Base-by-base conservation (phyloP, 64 coral and sea anemone genomes). In the Actinia equina region DNA sequence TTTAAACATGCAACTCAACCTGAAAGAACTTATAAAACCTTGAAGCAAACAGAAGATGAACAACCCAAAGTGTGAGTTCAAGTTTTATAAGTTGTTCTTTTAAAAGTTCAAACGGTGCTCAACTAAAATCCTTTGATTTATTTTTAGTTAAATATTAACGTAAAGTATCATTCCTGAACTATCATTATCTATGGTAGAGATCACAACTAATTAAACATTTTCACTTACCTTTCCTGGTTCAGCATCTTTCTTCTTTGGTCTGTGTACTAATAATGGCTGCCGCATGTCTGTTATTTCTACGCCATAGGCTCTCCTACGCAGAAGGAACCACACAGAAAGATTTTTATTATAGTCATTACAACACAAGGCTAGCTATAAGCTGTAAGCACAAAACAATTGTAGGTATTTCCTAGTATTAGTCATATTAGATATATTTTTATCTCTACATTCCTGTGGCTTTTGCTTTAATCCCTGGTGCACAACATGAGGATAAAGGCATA, bases 261-360 rank as follows among this genome's bases (percentile, higher is more conserved):
- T 87, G 81, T 98, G 93, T 59, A 98, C 62, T 18, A 98, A 83
- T 22, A 98, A 43, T 57, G 96, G 96, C 63, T 98, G 96, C 7
- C 90, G 30, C 57, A 89, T 64, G 62, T 98, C 93, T 26, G 82
- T 89, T 19, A 98, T 43, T 46, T 95, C 90, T 43, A 85, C 92
- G 54, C 90, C 86, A 65, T 98, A 98, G 5, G 85, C 86, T 93
- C 92, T 92, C 82, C 96, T 98, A 86, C 5, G 52, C 22, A 81
- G 30, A 37, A 37, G 30, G 1, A 37, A 37, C 30, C 30, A 37
- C 30, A 0, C 30, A 37, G 49, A 52, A 81, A 74, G 25, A 74
- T 74, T 0, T 3, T n/a, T 14, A 30, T 14, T 0, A 74, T 3
- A 74, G n/a, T 26, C 7, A 74, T 13, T 74, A 27, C 26, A 71